These are phyloP conservation scores for Apostichopus parvimensis DNA, from an alignment of 35 echinoderm and acorn worm species.

Conservation along the genomic window DNA sequence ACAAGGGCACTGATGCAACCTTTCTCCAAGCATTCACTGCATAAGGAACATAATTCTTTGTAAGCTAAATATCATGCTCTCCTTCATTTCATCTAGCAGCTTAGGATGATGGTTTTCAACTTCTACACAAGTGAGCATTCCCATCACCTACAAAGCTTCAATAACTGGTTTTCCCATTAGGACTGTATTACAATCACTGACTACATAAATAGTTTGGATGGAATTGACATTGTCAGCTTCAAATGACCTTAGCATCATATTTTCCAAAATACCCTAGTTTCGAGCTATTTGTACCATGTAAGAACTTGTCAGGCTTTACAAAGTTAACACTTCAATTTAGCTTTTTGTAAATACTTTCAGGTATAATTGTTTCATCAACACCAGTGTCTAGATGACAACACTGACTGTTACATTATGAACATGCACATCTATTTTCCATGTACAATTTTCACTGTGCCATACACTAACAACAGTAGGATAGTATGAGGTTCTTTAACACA, in stretches of 20 bases:
- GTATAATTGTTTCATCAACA: neutral
- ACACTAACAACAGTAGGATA: too few species aligned
- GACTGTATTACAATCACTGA: neutral
- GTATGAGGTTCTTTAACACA: too few species aligned
- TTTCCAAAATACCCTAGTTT: neutral
- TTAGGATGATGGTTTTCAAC: neutral
- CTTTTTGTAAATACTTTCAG: too few species aligned
- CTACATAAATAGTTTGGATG: neutral
- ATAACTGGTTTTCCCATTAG: constrained; percentile 16
- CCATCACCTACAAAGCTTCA: constrained; percentile 18
- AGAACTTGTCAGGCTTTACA: neutral
- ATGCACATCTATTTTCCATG: neutral
- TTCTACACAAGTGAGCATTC: constrained; percentile 13
- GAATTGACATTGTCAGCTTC: neutral
- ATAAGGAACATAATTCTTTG: constrained; percentile 3
- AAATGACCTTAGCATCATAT: neutral
- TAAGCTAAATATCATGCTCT: neutral
- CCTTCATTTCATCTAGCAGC: neutral
- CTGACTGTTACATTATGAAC: neutral
- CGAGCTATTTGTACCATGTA: neutral
- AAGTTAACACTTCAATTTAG: neutral
- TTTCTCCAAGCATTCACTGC: neutral
- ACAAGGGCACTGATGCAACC: constrained; percentile 11
- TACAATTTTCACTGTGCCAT: neutral
- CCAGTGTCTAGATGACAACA: constrained; percentile 8